Conservation (phyloP, 2,888 invertebrate species). For the Latrodectus hesperus region DNA sequence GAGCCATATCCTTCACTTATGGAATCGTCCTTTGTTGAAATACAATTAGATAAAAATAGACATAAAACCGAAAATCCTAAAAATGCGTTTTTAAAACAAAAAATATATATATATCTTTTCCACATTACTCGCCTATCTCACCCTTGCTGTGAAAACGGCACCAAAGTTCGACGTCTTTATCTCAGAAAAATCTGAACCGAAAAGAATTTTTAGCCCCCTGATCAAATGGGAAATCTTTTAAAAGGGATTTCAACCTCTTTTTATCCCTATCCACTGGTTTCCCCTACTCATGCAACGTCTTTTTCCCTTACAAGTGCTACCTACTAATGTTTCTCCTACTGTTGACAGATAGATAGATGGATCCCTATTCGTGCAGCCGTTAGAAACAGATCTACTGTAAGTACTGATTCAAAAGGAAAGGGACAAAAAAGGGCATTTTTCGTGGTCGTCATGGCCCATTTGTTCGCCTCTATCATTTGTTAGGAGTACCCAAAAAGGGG, state of each 20-base stretch:
- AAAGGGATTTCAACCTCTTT: conserved; percentile 33
- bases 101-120: not conserved
- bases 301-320: conserved; percentile 31
- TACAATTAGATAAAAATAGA: too few relatives aligned
- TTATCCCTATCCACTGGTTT: not conserved
- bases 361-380: conserved; percentile 32
- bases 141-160: too few relatives aligned
- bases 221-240: conserved; percentile 56
- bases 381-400: conserved; percentile 55
- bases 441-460: conserved; percentile 64
- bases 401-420: conserved; percentile 36
- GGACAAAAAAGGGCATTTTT: conserved; percentile 25
- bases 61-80: too few relatives aligned
- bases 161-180: too few relatives aligned
- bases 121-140: not conserved
- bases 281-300: not conserved
- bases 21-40: too few relatives aligned
- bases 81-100: not conserved
- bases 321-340: conserved; percentile 44
- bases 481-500: conserved; percentile 21
- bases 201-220: conserved; percentile 19
- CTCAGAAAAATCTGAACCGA: not conserved
- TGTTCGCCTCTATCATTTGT: conserved; percentile 54
- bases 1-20: too few relatives aligned
- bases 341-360: conserved; percentile 47